These are phyloP conservation scores for Drosophila seclusa DNA, from an alignment of 2,888 invertebrate species.

Conservation along the genomic window DNA sequence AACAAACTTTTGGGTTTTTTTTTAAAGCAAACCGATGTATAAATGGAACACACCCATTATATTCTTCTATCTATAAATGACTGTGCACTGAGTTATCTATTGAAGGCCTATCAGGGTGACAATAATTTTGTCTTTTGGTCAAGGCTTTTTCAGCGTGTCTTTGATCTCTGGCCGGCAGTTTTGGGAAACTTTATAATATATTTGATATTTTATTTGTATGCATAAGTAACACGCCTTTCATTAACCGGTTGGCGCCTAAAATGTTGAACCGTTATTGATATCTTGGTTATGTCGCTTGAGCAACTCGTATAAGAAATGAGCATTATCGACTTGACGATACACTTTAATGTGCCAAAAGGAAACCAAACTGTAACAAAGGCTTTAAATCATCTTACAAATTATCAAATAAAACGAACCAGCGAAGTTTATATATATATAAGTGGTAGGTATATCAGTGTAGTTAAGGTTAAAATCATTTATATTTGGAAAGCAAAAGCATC, in stretches of 20 bases:
- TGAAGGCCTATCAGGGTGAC: conserved; percentile 23
- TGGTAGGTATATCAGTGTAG: background rate
- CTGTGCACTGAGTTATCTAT: conserved; percentile 41
- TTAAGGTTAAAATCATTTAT: background rate
- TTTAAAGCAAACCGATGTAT: conserved; percentile 16
- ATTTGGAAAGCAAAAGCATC: background rate
- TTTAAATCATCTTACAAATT: background rate
- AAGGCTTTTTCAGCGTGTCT: conserved; percentile 47
- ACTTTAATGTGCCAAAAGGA: background rate
- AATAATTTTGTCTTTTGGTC: conserved; percentile 53
- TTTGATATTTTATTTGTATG: conserved; percentile 16
- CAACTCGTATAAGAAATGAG: background rate
- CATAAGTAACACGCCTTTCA: conserved; percentile 29
- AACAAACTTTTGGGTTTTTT: background rate
- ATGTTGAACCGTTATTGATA: conserved; percentile 31
- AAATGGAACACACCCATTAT: conserved; percentile 32
- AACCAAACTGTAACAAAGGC: background rate
- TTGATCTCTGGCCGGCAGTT: conserved; percentile 38
- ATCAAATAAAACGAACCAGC: background rate
- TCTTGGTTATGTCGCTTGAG: conserved; percentile 19
- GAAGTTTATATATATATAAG: background rate
- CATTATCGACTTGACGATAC: conserved; percentile 11
- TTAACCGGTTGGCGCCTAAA: conserved; percentile 40
- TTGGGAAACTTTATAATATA: background rate
- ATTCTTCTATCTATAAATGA: background rate